Evolutionary conservation across 2,113 vertebrate genomes (phyloP), one percentile per base, ranked within the genome.

Genomic region (Eira barbara): DNA sequence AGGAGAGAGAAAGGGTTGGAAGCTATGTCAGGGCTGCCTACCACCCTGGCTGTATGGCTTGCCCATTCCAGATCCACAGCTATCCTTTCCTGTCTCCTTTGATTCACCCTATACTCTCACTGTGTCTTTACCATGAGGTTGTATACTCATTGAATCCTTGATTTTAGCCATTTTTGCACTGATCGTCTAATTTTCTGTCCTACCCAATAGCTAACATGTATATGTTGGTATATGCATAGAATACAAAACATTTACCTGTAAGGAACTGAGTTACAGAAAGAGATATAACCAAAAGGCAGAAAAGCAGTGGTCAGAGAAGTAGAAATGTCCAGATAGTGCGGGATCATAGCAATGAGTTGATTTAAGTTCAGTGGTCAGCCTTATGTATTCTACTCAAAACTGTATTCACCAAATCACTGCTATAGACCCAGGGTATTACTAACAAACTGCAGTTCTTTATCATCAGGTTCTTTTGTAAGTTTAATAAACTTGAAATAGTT

Each of bases 401-500:
- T 67, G 67, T 31, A 91, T 10, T 90, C 59, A 27, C 18, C 73
- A 61, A 95, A 92, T 94, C 83, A 90, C 52, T 34, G 31, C 34
- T 87, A 6, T 63, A 82, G 76, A 92, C 57, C n/a, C 31, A 92
- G 63, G 17, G 4, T 92, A 59, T 91, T 79, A 91, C 89, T 65
- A 96, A 81, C 27, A 97, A 86, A 87, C 31, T 34, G 21, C 21
- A 92, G 31, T 63, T 18, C 87, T 96, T 87, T 84, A 74, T 59
- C 39, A 90, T 71, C 92, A 42, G 6, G 15, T 88, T 96, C 42
- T 93, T 97, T 93, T 59, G 18, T 42, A 92, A 87, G 42, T 59
- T 94, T 65, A 90, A 21, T 93, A 96, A 92, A 90, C 93, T 83
- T 93, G 39, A 84, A 82, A 63, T 76, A 94, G 74, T 57, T 94